These are phyloP conservation scores for Apeltes quadracus DNA, from an alignment of 2,113 vertebrate species.

Conservation along the genomic window DNA sequence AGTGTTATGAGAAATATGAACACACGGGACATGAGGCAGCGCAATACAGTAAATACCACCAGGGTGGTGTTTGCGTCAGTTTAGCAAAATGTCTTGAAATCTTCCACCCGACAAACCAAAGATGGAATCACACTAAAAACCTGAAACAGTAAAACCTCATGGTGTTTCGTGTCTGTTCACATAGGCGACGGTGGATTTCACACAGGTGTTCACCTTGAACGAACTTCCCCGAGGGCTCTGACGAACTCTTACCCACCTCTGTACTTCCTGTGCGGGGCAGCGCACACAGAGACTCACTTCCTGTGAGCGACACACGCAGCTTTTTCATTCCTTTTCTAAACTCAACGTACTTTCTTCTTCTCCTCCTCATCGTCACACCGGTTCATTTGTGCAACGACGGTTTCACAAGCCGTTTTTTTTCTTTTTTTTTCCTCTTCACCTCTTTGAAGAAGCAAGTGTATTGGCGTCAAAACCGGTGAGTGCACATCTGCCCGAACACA, in stretches of 20 bases:
- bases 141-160: too few relatives aligned
- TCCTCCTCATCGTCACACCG: neutral
- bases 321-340: conserved; percentile 26
- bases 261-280: conserved; percentile 62
- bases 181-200: too few relatives aligned
- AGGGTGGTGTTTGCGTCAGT: neutral
- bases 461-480: conserved; percentile 15
- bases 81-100: neutral
- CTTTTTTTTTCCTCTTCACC: too few relatives aligned
- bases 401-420: neutral
- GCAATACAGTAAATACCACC: neutral
- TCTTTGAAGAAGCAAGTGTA: neutral
- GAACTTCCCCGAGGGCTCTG: conserved; percentile 49
- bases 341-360: neutral
- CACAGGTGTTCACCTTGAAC: conserved; percentile 49
- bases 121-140: neutral
- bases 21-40: neutral
- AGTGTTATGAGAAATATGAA: conserved; percentile 20
- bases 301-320: conserved; percentile 26
- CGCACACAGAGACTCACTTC: conserved; percentile 46
- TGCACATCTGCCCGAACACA: conserved; percentile 23
- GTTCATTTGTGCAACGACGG: conserved; percentile 2
- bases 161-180: too few relatives aligned
- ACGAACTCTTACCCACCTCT: conserved; percentile 57
- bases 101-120: neutral